Evolutionary conservation across 30 jellyfish, hydroid and myxozoan genomes (phyloP), one percentile per base, ranked within the genome.

Genomic region (Hydractinia symbiolongicarpus): DNA sequence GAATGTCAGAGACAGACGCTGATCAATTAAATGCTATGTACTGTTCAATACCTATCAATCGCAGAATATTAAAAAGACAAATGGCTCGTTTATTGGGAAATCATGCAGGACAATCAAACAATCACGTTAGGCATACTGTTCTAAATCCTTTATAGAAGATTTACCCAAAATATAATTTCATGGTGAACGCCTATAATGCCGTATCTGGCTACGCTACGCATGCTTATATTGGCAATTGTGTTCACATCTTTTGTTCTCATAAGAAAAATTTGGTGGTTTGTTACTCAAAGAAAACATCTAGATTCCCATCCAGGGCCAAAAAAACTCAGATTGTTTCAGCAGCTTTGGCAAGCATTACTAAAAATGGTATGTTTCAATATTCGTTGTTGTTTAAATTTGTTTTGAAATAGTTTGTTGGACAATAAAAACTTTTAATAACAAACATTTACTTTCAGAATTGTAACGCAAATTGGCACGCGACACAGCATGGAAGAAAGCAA

Each of bases 231-330:
- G 73, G 73, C 5, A 15, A 62, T 62, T 62, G 73, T 9, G 73
- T 40, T 15, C 73, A 62, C 30, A 50, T 62, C 7, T 62, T 40
- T 40, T 50, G 73, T 50, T 62, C 16, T 9, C 9, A 62, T 50
- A 62, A 62, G 50, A 62, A 62, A 62, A 62, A 62, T 62, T 40
- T 62, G 5, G 73, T 62, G 5, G 73, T 50, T 62, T 62, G 73
- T 62, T 62, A 62, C 30, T 62, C 73, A 62, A 62, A 50, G 73
- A 62, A 62, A 62, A 62, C 16, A 15, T 40, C 30, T 62, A 40
- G 73, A 6, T 50, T 62, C 9, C 73, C 73, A 5, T 62, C 73
- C 5, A 50, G 16, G 16, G 9, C 73, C 16, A 62, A n/a, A n/a
- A n/a, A n/a, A n/a, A n/a, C n/a, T n/a, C n/a, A n/a, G n/a, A n/a